A percentile compares a stretch with the other conserved stretches of the same genome.
Evolutionary conservation across 2,888 invertebrate genomes (phyloP).

Genomic region (Perithous albicinctus): DNA sequence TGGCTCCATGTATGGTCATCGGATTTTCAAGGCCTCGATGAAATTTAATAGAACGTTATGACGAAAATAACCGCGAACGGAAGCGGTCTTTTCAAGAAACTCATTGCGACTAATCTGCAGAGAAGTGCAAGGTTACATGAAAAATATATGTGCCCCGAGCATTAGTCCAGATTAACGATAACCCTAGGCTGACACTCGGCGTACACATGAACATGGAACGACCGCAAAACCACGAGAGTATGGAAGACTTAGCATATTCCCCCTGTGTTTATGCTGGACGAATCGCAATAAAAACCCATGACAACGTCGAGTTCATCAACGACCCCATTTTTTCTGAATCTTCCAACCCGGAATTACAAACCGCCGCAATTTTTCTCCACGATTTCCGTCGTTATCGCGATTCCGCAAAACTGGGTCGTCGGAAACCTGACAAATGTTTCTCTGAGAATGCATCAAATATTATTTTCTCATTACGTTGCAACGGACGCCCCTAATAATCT

Average conservation of each 20-base stretch:
- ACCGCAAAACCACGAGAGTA: conserved; percentile 7
- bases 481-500: conserved; percentile 11
- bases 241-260: neutral
- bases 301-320: conserved; percentile 45
- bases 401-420: conserved; percentile 57
- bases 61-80: conserved; percentile 31
- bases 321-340: conserved; percentile 39
- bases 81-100: conserved; percentile 22
- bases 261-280: neutral
- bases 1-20: neutral
- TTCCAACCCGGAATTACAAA: conserved; percentile 61
- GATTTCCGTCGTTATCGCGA: conserved; percentile 50
- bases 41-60: neutral
- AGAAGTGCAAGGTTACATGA: conserved; percentile 48
- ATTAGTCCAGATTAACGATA: conserved; percentile 40
- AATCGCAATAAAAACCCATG: neutral
- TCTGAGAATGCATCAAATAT: conserved; percentile 53
- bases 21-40: neutral
- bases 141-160: neutral
- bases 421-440: conserved; percentile 58
- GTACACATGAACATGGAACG: conserved; percentile 2
- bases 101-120: conserved; percentile 33
- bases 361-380: conserved; percentile 52
- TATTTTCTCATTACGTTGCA: conserved; percentile 55
- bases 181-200: conserved; percentile 24